Percentiles rank a stretch among this genome's conserved stretches.
Conservation (phyloP, 2,797 vertebrate genomes). For the Sebastes reedi region DNA sequence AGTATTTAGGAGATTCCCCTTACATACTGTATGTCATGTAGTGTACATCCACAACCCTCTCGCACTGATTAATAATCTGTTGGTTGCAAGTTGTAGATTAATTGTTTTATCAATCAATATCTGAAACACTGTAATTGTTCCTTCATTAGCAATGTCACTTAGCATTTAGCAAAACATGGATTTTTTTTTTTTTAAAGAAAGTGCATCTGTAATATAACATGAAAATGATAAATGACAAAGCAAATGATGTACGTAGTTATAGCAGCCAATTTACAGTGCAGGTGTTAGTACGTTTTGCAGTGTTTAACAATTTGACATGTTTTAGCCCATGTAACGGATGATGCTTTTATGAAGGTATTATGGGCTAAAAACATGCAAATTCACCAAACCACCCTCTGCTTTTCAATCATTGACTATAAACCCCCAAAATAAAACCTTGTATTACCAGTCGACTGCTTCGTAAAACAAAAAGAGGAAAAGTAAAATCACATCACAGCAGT, state of each 20-base stretch:
- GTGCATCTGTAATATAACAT: conserved; percentile 23
- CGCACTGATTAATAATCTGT: background rate
- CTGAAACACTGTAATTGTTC: background rate
- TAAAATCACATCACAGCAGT: conserved; percentile 44
- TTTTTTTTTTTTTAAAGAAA: conserved; percentile 2
- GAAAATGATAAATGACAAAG: conserved; percentile 11
- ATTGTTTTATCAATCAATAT: background rate
- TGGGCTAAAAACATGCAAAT: background rate
- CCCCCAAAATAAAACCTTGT: background rate
- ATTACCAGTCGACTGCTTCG: background rate
- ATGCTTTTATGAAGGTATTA: background rate
- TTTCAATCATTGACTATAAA: too few species aligned
- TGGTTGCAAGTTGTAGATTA: background rate
- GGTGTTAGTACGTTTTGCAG: conserved; percentile 41
- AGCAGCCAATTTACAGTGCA: conserved; percentile 49
- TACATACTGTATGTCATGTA: background rate
- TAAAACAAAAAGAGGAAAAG: conserved; percentile 14
- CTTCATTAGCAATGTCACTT: background rate
- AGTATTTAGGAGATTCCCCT: background rate
- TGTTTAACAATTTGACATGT: background rate
- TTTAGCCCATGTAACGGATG: background rate
- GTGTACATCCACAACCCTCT: background rate
- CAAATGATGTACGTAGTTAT: background rate
- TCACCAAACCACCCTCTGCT: background rate
- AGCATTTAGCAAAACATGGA: conserved; percentile 3